phyloP scores from a whole-genome alignment of 2,888 invertebrate genomes.

The Hydrotaea diabolus region DNA sequence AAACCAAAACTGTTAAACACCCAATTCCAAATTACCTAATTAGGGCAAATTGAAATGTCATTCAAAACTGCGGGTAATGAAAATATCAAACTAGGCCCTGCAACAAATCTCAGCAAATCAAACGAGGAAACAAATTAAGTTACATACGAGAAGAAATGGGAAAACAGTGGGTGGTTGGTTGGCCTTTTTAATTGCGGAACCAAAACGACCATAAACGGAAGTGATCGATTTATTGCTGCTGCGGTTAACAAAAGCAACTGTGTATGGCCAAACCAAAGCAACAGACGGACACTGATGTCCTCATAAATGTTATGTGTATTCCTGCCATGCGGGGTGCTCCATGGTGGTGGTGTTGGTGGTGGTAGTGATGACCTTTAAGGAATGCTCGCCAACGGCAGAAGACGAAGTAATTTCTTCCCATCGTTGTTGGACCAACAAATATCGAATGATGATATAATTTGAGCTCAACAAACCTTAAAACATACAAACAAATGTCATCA shows the following conservation, averaged over 20 bases:
- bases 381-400: background rate
- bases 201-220: slow-evolving; percentile 71
- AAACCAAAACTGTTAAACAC: background rate
- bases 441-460: slow-evolving; percentile 78
- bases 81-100: background rate
- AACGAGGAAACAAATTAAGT: background rate
- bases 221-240: slow-evolving; percentile 71
- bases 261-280: slow-evolving; percentile 47
- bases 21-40: slow-evolving; percentile 27
- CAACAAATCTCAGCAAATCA: background rate
- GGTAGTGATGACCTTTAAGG: slow-evolving; percentile 7
- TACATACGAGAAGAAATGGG: background rate
- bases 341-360: slow-evolving; percentile 13
- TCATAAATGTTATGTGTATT: slow-evolving; percentile 15
- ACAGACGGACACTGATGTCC: slow-evolving; percentile 14
- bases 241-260: slow-evolving; percentile 69
- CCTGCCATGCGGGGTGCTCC: background rate
- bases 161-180: slow-evolving; percentile 74
- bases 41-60: slow-evolving; percentile 58
- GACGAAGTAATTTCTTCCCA: slow-evolving; percentile 40
- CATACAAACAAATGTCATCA: slow-evolving; percentile 44
- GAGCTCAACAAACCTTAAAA: slow-evolving; percentile 63
- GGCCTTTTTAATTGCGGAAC: slow-evolving; percentile 44
- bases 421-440: slow-evolving; percentile 66
- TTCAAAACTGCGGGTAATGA: slow-evolving; percentile 45